A percentile compares a stretch with the other conserved stretches of the same genome.
These are phyloP conservation scores for Boloria selene DNA, from an alignment of 2,888 invertebrate genomes.

Conservation along the genomic window DNA sequence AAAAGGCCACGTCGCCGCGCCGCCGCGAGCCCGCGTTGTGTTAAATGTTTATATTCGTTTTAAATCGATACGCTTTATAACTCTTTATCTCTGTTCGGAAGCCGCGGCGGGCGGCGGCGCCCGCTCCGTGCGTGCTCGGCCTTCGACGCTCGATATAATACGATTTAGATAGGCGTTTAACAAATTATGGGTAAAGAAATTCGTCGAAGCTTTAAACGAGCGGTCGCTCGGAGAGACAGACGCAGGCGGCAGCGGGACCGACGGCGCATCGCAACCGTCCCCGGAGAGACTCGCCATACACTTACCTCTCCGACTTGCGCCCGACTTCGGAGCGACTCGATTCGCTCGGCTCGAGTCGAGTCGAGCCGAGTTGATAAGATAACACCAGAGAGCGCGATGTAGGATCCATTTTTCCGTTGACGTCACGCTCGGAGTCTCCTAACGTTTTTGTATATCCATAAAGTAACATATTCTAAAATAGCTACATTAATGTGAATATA, in stretches of 20 bases:
- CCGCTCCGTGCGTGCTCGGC: constrained; percentile 8
- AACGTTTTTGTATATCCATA: constrained; percentile 62
- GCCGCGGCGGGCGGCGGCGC: constrained; percentile 52
- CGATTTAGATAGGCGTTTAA: constrained; percentile 80
- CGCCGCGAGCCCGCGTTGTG: constrained; percentile 49
- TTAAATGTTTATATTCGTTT: constrained; percentile 65
- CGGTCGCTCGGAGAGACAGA: constrained; percentile 32
- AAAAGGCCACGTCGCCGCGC: constrained; percentile 46
- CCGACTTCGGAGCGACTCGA: constrained; percentile 20
- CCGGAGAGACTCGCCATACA: constrained; percentile 65
- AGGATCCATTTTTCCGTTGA: no score
- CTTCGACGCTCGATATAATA: constrained; percentile 52
- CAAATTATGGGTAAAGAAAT: constrained; percentile 75
- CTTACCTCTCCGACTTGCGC: constrained; percentile 66
- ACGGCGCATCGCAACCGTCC: constrained; percentile 72
- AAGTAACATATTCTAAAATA: constrained; percentile 79
- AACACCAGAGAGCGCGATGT: constrained; percentile 1
- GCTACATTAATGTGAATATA: constrained; percentile 74
- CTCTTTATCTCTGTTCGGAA: constrained; percentile 59
- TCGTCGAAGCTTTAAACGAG: constrained; percentile 67
- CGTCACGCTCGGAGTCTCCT: constrained; percentile 58
- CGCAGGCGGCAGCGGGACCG: constrained; percentile 18
- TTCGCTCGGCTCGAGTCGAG: no score
- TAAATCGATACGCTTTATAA: constrained; percentile 77
- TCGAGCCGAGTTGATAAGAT: background rate